Percentiles rank a stretch among this genome's conserved stretches.
Conservation (phyloP, 2,797 vertebrate species). For the Fundulus diaphanus region DNA sequence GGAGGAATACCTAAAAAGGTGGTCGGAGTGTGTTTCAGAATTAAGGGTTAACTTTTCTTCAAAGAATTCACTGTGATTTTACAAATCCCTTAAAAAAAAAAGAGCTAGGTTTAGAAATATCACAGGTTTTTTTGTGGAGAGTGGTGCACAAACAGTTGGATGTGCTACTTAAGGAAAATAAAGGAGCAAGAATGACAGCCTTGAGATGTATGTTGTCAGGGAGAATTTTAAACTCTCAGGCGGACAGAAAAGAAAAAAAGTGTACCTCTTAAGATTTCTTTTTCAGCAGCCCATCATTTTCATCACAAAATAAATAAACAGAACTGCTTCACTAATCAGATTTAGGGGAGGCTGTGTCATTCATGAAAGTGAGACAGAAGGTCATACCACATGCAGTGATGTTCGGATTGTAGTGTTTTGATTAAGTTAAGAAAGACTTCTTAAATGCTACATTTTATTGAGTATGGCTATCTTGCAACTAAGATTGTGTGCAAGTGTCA, state of each 20-base stretch:
- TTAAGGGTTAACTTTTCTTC: neutral
- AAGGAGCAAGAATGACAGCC: slow-evolving; percentile 34
- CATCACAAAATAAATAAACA: slow-evolving; percentile 11
- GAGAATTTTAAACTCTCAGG: slow-evolving; percentile 45
- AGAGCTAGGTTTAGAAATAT: slow-evolving; percentile 39
- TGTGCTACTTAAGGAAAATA: slow-evolving; percentile 32
- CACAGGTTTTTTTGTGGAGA: slow-evolving; percentile 38
- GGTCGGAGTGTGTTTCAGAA: too few relatives aligned
- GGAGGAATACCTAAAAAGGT: too few relatives aligned
- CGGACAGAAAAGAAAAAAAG: slow-evolving; percentile 15
- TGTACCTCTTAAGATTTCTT: slow-evolving; percentile 17
- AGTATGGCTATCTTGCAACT: slow-evolving; percentile 2
- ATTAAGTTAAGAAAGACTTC: slow-evolving; percentile 6
- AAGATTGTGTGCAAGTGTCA: slow-evolving; percentile 19
- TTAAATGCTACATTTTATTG: neutral
- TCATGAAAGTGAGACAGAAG: slow-evolving; percentile 23
- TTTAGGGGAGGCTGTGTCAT: slow-evolving; percentile 33
- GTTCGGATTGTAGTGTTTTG: neutral
- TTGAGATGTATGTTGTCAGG: slow-evolving; percentile 42
- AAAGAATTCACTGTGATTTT: neutral
- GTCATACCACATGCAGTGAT: neutral
- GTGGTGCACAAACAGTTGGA: slow-evolving; percentile 29
- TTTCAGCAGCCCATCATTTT: slow-evolving; percentile 20
- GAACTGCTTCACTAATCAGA: slow-evolving; percentile 25
- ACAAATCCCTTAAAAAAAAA: slow-evolving; percentile 26